Evolutionary conservation across 2,113 vertebrate species (phyloP).

Genomic region (Asarcornis scutulata): DNA sequence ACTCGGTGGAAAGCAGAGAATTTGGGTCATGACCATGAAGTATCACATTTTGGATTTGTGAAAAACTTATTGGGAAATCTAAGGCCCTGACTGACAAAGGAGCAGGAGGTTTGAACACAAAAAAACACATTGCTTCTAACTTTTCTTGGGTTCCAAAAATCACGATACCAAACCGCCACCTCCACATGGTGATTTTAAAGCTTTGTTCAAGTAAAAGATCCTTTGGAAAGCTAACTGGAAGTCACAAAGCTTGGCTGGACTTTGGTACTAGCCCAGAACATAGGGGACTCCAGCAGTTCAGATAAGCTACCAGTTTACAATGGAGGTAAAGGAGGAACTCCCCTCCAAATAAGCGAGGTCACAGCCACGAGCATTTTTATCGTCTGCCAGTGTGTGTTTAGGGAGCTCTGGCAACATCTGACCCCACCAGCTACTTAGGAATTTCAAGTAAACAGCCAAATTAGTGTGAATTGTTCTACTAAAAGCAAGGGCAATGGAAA

Average conservation of each 20-base stretch:
- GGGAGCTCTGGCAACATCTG: not conserved
- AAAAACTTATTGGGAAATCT: not conserved
- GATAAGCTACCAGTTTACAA: not conserved
- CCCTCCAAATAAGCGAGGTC: not conserved
- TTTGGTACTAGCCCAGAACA: not conserved
- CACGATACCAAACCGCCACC: rapidly evolving
- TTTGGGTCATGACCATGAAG: not conserved
- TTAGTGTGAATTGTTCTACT: not conserved
- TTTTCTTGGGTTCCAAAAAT: not conserved
- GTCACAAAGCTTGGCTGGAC: not conserved
- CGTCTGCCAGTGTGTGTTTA: not conserved
- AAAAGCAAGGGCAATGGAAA: not conserved
- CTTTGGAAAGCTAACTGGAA: not conserved
- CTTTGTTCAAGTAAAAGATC: not conserved
- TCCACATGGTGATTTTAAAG: not conserved
- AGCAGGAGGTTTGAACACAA: not conserved
- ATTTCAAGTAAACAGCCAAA: not conserved
- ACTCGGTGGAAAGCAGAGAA: not conserved
- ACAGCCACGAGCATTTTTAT: not conserved
- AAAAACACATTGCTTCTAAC: not conserved
- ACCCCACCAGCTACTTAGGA: not conserved
- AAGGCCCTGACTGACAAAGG: not conserved
- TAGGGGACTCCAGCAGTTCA: not conserved
- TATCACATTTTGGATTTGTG: not conserved
- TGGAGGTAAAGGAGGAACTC: not conserved